A percentile compares a stretch with the other conserved stretches of the same genome.
Conservation (phyloP, 1,140 invertebrate species). For the Bombus fervidus region DNA sequence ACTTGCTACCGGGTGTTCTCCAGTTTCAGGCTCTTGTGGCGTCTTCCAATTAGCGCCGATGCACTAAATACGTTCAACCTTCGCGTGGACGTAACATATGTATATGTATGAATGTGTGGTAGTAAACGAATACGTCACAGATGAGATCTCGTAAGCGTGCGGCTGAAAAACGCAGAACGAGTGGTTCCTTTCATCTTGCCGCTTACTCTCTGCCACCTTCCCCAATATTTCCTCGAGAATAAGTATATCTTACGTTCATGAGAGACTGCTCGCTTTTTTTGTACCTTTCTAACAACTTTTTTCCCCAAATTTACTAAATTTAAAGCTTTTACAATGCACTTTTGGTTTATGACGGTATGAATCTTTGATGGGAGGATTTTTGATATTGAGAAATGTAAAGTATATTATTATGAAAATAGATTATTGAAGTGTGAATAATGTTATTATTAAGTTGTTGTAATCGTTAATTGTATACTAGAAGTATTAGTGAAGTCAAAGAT, state of each 20-base stretch:
- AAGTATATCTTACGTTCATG: neutral
- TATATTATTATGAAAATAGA: too few species aligned
- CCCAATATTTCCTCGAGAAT: neutral
- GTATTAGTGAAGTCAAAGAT: too few species aligned
- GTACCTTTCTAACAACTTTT: neutral
- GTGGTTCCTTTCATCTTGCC: constrained; percentile 70
- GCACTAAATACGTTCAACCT: constrained; percentile 60
- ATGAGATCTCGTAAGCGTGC: constrained; percentile 46
- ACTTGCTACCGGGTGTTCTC: constrained; percentile 60
- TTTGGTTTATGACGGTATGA: neutral
- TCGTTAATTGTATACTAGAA: too few species aligned
- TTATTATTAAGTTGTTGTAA: too few species aligned
- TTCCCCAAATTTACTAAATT: neutral
- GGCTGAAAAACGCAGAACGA: constrained; percentile 34
- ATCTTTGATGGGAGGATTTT: too few species aligned
- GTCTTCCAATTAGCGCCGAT: constrained; percentile 65
- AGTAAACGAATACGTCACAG: neutral
- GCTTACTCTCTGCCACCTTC: constrained; percentile 34
- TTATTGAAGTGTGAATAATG: too few species aligned
- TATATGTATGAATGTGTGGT: neutral
- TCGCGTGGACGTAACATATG: constrained; percentile 39
- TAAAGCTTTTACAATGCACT: neutral
- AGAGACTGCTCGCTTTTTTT: neutral
- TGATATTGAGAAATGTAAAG: too few species aligned
- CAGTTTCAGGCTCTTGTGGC: constrained; percentile 43